Evolutionary conservation across 2,797 vertebrate genomes (phyloP), one percentile per base, ranked within the genome.

Genomic region (Balearica regulorum): DNA sequence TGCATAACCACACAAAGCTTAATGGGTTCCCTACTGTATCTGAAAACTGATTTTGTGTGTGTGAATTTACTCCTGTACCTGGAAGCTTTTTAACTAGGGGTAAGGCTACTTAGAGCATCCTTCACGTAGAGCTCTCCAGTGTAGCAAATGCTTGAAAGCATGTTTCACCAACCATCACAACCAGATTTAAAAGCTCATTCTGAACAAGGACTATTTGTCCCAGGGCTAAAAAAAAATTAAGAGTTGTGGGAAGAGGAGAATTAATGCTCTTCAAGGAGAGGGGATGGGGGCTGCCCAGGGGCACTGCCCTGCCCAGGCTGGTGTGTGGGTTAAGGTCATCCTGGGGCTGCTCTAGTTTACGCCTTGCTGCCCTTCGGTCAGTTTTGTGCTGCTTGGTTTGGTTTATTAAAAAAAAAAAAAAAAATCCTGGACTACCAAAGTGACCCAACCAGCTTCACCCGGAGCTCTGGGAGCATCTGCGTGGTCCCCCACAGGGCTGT

Each of bases 1-100:
- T 85, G 55, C 92, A 95, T 93, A 97, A 94, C 93, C 96, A 90
- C 90, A 95, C 93, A 97, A 96, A 96, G 87, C 96, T 96, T 97
- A 96, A 96, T 86, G 84, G 76, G 90, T 90, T 97, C 78, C 87
- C 87, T 90, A 91, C 96, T 96, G 92, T 95, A 97, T 94, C 97
- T 95, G 95, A 87, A 96, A 94, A 94, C 83, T 55, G 93, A 82
- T 72, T 93, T 83, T 54, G 54, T 89, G 87, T 93, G 87, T 96
- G 94, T 92, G 97, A 93, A 88, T 97, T 97, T 97, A 83, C 87
- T 79, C 66, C 92, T 90, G 60, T 43, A 28, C 76, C 88, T 87
- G 90, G 62, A 89, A 78, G 65, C 61, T 57, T 88, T 94, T 93
- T 89, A 69, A 73, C 66, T 57, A 37, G 65, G 39, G 80, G 69